Percentiles rank a stretch among this genome's conserved stretches.
phyloP scores from a whole-genome alignment of 2,888 invertebrate genomes.

The Ochropleura leucogaster region DNA sequence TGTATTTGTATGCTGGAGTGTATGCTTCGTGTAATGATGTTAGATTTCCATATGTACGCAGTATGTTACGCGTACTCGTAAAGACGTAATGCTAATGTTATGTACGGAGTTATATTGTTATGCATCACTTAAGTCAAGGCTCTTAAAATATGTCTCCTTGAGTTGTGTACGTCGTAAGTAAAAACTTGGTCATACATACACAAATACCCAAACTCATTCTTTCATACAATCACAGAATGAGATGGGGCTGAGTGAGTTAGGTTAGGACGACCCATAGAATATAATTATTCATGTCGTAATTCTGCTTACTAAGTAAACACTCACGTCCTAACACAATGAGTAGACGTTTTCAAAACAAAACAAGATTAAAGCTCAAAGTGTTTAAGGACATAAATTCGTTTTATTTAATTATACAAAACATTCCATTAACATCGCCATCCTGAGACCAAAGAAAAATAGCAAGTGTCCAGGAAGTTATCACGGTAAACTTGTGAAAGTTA shows the following conservation, averaged over 20 bases:
- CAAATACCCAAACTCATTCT: slow-evolving; percentile 1
- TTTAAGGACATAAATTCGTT: slow-evolving; percentile 10
- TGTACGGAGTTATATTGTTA: slow-evolving; percentile 24
- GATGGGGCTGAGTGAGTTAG: slow-evolving; percentile 21
- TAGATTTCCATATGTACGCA: slow-evolving; percentile 39
- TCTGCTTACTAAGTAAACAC: slow-evolving; percentile 8
- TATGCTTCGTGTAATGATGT: slow-evolving; percentile 31
- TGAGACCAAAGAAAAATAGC: slow-evolving; percentile 50
- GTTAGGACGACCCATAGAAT: slow-evolving; percentile 22
- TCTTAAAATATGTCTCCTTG: slow-evolving; percentile 11
- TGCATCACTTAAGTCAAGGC: slow-evolving; percentile 16
- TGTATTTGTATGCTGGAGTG: slow-evolving; percentile 16
- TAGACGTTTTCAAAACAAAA: slow-evolving; percentile 1
- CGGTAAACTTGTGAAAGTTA: slow-evolving; percentile 50
- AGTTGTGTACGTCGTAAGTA: not conserved
- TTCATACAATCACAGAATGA: slow-evolving; percentile 3
- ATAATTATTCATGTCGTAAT: slow-evolving; percentile 28
- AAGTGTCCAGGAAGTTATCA: slow-evolving; percentile 42
- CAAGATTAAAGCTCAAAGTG: slow-evolving; percentile 1
- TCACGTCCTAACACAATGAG: slow-evolving; percentile 3
- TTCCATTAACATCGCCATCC: slow-evolving; percentile 19
- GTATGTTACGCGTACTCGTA: slow-evolving; percentile 30
- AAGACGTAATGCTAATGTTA: slow-evolving; percentile 31
- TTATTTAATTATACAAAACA: slow-evolving; percentile 33
- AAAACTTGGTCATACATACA: slow-evolving; percentile 11